Evolutionary conservation across 2,888 invertebrate genomes (phyloP).

Genomic region (Sesamia inferens): DNA sequence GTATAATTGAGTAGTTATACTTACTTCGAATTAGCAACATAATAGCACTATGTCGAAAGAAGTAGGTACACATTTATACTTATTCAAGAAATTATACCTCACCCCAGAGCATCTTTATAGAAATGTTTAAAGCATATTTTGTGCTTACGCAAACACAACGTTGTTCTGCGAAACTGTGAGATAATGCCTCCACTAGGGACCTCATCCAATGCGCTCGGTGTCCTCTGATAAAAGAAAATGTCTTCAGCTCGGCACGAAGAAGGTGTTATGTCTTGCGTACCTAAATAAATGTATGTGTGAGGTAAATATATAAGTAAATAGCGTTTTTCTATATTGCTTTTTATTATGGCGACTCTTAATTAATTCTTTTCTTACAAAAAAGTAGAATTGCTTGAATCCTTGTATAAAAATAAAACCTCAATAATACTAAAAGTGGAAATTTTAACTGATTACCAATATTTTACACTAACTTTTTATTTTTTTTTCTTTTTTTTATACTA

Average conservation of each 20-base stretch:
- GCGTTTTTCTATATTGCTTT: not conserved
- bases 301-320: slow-evolving; percentile 24
- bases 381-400: too few species aligned
- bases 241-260: slow-evolving; percentile 70
- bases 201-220: slow-evolving; percentile 77
- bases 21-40: not conserved
- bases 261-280: slow-evolving; percentile 55
- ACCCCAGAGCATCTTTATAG: slow-evolving; percentile 43
- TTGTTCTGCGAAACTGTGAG: slow-evolving; percentile 75
- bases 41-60: not conserved
- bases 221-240: slow-evolving; percentile 81
- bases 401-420: too few species aligned
- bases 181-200: slow-evolving; percentile 76
- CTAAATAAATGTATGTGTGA: slow-evolving; percentile 33
- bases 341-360: slow-evolving; percentile 7
- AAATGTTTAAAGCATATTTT: slow-evolving; percentile 57
- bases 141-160: slow-evolving; percentile 71
- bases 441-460: too few species aligned
- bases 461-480: too few species aligned
- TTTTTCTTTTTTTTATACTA: too few species aligned
- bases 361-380: not conserved
- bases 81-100: slow-evolving; percentile 33
- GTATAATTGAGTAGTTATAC: too few species aligned
- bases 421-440: not conserved
- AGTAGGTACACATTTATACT: not conserved